Evolutionary conservation across 2,888 invertebrate species (phyloP), one percentile per base, ranked within the genome.

Genomic region (Caenorhabditis afra): DNA sequence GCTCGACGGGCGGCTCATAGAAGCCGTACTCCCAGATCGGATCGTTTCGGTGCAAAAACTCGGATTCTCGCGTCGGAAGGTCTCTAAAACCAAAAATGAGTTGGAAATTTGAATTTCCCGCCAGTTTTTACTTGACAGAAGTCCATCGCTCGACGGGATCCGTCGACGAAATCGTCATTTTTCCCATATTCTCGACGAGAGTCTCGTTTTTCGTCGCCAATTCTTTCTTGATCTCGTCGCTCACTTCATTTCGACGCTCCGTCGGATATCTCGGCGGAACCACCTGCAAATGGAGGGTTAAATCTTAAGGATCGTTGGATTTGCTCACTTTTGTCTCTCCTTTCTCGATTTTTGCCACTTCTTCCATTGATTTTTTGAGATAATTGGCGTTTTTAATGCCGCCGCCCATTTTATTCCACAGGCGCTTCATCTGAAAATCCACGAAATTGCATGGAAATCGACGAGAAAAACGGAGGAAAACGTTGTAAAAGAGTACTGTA

Each of bases 1-100:
- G 82, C 29, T 88, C 88, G 1, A 78, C 57, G 0, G 86, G 77
- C 16, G 87, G 88, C 62, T 89, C 89, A 50, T 87, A 87, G 58
- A 88, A 89, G 20, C 88, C 88, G 74, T 85, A 88, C 65, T 88
- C 87, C 85, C 85, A 87, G n/a, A 82, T 68, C 0, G 83, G 84
- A 70, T 87, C 85, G 52, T 87, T 84, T 41, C 84, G 75, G 37
- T 85, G 86, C 20, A 70, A 41, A 53, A 70, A 85, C 70, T 88
- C 87, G 16, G 84, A 76, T 66, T 86, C 87, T 5, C 85, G 78
- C 23, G 85, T 82, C 8, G 87, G 86, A 14, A 86, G 73, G 22
- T 82, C 77, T 66, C 88, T 88, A 53, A 39, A 85, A 47, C 12
- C n/a, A 4, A 58, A 14, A 29, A 29, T 37, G 10, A 5, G 12